phyloP scores from a whole-genome alignment of 1,140 invertebrate species.

The Trichoplusia ni region DNA sequence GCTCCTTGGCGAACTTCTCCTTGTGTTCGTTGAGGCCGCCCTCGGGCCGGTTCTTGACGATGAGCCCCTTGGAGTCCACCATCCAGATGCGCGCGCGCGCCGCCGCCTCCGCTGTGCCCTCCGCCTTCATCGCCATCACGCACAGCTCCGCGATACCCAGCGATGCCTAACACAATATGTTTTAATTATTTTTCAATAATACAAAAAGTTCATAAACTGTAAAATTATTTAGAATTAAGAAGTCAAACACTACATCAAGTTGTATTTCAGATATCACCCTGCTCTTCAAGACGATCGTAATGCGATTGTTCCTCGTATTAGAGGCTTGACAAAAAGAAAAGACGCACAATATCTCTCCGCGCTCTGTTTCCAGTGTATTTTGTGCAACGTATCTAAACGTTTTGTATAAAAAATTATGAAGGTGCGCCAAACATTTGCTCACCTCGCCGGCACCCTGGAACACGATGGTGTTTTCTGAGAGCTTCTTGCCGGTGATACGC shows the following conservation, averaged over 20 bases:
- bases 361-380: neutral
- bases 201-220: too few species aligned
- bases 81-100: slow-evolving; percentile 90
- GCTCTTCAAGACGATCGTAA: too few species aligned
- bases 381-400: neutral
- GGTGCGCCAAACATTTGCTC: slow-evolving; percentile 21
- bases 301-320: too few species aligned
- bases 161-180: slow-evolving; percentile 83
- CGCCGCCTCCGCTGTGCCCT: slow-evolving; percentile 87
- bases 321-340: too few species aligned
- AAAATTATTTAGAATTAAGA: too few species aligned
- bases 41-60: slow-evolving; percentile 89
- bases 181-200: neutral
- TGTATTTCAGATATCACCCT: too few species aligned
- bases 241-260: too few species aligned
- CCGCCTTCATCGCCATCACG: slow-evolving; percentile 92
- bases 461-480: slow-evolving; percentile 92
- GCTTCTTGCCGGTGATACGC: slow-evolving; percentile 87
- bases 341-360: too few species aligned
- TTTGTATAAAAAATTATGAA: neutral
- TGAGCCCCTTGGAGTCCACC: slow-evolving; percentile 86
- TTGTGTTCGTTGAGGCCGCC: slow-evolving; percentile 91
- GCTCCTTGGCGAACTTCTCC: slow-evolving; percentile 87
- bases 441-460: slow-evolving; percentile 97
- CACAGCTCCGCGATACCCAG: slow-evolving; percentile 94